Evolutionary conservation across 2,113 vertebrate genomes (phyloP), one percentile per base, ranked within the genome.

Genomic region (Oreotrochilus melanogaster): DNA sequence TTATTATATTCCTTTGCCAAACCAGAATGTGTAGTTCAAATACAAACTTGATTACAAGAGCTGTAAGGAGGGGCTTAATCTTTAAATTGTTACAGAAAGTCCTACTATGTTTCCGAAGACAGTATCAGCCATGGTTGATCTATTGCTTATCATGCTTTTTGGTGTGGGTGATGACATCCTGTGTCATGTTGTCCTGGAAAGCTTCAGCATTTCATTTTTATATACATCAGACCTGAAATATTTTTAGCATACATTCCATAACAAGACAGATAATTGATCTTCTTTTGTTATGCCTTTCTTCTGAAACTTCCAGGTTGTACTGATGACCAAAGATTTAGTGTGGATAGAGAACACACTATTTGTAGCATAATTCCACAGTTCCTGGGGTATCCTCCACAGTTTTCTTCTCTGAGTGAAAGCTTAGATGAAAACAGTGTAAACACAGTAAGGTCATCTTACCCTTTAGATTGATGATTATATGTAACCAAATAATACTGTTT

Each of bases 221-320:
- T 35, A 60, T 86, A 56, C 72, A 65, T 86, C 56, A 76, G 13
- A 73, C 17, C n/a, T 65, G n/a, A 21, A 89, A 45, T 86, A n/a
- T 78, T 80, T 71, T 89, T 45, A 35, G 30, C 39, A 37, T 37
- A 37, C 86, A 80, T 83, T 10, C 7, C 10, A 14, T 33, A 31
- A 23, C 16, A 43, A 83, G 27, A 25, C 74, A 78, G 65, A 71
- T 57, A 73, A 54, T 37, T 48, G 61, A 42, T 65, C n/a, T 72
- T 53, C 22, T 69, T 69, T 30, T 43, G 33, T 28, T 72, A 13
- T 48, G 50, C 12, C 1, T 58, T 13, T 69, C 28, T 91, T n/a
- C 53, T 13, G 5, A 53, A 72, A 47, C 14, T 86, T 92, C 33
- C 19, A 64, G 8, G 39, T 37, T 35, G 25, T 74, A 11, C 33